Evolutionary conservation across 35 echinoderm and acorn worm genomes (phyloP).

Genomic region (Amphiura filiformis): DNA sequence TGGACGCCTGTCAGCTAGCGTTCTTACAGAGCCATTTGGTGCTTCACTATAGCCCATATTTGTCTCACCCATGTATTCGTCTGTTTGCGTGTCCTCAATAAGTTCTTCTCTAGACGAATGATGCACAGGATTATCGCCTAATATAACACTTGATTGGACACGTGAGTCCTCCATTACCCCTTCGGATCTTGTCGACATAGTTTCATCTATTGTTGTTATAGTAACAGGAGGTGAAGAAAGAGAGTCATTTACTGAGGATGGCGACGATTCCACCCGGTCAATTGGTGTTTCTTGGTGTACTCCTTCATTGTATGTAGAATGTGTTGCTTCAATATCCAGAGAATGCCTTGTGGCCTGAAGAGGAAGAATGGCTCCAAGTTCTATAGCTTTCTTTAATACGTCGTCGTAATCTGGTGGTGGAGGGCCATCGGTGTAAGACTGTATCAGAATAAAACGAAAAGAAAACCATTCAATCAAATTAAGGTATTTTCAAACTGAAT

Average conservation of each 20-base stretch:
- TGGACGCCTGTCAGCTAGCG: neutral
- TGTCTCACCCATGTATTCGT: too few species aligned
- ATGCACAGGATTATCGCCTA: too few species aligned
- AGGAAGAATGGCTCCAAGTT: neutral
- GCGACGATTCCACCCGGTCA: neutral
- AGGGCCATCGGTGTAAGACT: neutral
- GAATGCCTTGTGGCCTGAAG: neutral
- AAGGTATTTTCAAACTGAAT: neutral
- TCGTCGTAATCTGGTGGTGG: neutral
- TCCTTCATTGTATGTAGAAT: neutral
- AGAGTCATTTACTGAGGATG: too few species aligned
- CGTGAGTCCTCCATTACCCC: too few species aligned
- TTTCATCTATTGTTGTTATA: too few species aligned
- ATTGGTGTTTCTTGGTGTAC: neutral
- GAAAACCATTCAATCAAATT: neutral
- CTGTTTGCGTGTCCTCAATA: too few species aligned
- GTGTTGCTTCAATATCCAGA: neutral
- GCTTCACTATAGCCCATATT: too few species aligned
- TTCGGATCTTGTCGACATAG: too few species aligned
- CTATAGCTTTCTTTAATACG: neutral
- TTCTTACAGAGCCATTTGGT: too few species aligned
- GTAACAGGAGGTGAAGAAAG: too few species aligned
- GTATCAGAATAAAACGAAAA: neutral
- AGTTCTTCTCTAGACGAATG: too few species aligned
- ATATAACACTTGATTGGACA: too few species aligned